Conservation (phyloP, 2,113 vertebrate genomes). For the Suricata suricatta region DNA sequence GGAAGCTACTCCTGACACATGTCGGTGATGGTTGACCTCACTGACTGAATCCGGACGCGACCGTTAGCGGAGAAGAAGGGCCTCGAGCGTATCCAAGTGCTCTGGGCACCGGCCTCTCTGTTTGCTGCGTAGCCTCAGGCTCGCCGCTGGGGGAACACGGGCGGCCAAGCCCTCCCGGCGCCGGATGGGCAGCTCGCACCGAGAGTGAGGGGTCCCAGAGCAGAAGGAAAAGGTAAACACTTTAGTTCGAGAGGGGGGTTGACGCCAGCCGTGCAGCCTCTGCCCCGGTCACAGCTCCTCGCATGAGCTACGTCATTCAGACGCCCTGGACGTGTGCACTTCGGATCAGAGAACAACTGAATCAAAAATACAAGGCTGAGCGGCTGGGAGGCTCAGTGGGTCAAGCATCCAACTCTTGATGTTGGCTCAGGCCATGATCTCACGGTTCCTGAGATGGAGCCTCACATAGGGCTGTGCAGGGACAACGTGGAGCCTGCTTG, state of each 20-base stretch:
- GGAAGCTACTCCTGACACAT: rapidly evolving
- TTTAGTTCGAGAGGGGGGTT: background rate
- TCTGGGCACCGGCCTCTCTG: rapidly evolving
- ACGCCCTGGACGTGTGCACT: no score
- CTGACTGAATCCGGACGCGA: background rate
- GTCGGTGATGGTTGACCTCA: rapidly evolving
- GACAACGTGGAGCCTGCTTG: no score
- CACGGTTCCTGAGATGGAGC: no score
- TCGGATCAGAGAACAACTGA: background rate
- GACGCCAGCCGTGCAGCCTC: background rate
- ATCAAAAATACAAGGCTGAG: background rate
- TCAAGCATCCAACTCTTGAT: no score
- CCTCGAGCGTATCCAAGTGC: background rate
- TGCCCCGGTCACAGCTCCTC: no score
- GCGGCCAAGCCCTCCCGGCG: rapidly evolving
- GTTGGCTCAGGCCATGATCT: no score
- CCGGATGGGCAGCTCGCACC: background rate
- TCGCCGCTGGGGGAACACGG: rapidly evolving
- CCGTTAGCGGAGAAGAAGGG: rapidly evolving
- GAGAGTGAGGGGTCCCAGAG: background rate
- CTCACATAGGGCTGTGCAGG: no score
- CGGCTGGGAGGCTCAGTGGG: no score
- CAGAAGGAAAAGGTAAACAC: background rate
- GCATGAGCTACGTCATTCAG: rapidly evolving
- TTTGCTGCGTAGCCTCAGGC: background rate